Evolutionary conservation across 2,888 invertebrate genomes (phyloP).

Genomic region (Lycocerus yunnanus): DNA sequence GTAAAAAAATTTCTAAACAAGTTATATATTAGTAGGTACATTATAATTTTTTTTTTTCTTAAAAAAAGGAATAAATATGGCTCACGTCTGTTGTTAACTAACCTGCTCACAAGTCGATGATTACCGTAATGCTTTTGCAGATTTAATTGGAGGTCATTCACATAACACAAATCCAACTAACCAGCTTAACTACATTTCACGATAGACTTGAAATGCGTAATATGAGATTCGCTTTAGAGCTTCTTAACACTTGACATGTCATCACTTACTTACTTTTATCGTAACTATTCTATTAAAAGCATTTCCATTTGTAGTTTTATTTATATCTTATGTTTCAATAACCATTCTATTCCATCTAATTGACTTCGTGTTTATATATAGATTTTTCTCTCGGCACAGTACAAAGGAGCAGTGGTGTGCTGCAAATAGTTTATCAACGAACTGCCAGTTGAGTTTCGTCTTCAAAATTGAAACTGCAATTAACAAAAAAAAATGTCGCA

Average conservation of each 20-base stretch:
- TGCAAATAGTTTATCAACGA: no score
- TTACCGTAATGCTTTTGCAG: not conserved
- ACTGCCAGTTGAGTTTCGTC: no score
- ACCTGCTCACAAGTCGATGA: not conserved
- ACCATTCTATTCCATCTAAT: not conserved
- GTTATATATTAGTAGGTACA: no score
- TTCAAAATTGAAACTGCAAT: no score
- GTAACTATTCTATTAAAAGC: not conserved
- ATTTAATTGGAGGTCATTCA: slow-evolving; percentile 24
- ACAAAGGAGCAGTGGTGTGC: not conserved
- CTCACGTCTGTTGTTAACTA: not conserved
- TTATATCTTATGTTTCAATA: not conserved
- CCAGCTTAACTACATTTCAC: slow-evolving; percentile 26
- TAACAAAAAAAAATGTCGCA: no score
- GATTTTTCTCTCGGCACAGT: not conserved
- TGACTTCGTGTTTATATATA: not conserved
- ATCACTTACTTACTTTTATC: slow-evolving; percentile 1
- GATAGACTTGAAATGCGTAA: slow-evolving; percentile 10
- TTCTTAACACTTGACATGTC: not conserved
- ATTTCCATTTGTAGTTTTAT: not conserved
- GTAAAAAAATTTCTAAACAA: not conserved
- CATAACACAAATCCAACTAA: slow-evolving; percentile 30
- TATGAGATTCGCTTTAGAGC: not conserved
- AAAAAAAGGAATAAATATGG: not conserved
- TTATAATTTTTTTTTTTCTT: not conserved